Evolutionary conservation across 30 jellyfish, hydroid and myxozoan genomes (phyloP).

Genomic region (Rhopilema esculentum): DNA sequence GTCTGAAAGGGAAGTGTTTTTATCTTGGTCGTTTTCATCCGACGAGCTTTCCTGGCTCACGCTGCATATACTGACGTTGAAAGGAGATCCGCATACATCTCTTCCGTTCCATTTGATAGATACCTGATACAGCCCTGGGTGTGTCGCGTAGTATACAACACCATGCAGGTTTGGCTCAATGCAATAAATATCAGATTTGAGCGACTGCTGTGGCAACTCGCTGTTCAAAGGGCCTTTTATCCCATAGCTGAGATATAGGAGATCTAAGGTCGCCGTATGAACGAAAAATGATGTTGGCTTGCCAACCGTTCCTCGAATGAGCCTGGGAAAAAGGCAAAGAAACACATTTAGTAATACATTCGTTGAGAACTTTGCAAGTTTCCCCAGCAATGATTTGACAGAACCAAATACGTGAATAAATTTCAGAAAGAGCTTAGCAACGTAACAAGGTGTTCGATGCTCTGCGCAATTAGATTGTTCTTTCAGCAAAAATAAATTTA

Average conservation of each 20-base stretch:
- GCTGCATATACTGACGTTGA: conserved; percentile 26
- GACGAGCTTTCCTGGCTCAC: not conserved
- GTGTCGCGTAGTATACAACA: conserved; percentile 30
- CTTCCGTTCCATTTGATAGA: conserved; percentile 54
- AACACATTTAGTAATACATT: too few relatives aligned
- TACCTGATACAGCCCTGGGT: conserved; percentile 33
- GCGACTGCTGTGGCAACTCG: not conserved
- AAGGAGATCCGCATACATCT: conserved; percentile 65
- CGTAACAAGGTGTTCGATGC: not conserved
- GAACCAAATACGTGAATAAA: not conserved
- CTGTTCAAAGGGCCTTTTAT: conserved; percentile 43
- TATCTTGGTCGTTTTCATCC: conserved; percentile 35
- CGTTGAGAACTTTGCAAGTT: too few relatives aligned
- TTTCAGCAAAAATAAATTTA: too few relatives aligned
- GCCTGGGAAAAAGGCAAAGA: conserved; percentile 6
- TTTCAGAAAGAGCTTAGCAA: not conserved
- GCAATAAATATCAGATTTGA: conserved; percentile 49
- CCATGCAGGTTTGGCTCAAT: conserved; percentile 69
- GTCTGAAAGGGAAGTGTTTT: not conserved
- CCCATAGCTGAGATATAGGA: conserved; percentile 25
- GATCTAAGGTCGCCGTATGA: conserved; percentile 61
- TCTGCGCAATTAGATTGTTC: not conserved
- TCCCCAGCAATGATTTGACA: not conserved
- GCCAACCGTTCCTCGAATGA: conserved; percentile 52
- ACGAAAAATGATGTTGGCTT: conserved; percentile 61